These are phyloP conservation scores for Augochlora pura DNA, from an alignment of 1,140 invertebrate genomes.

Conservation along the genomic window DNA sequence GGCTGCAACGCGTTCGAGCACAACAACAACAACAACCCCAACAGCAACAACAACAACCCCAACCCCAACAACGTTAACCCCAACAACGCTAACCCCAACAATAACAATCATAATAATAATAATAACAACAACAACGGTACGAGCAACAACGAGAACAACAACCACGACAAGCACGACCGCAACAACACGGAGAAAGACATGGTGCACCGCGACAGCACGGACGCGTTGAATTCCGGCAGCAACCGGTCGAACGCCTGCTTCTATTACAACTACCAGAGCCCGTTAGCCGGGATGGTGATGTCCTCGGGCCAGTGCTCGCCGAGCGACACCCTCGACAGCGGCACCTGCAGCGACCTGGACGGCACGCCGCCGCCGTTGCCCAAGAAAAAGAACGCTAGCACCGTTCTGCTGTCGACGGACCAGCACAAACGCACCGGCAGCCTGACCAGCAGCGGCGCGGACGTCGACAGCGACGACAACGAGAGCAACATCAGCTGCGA, in stretches of 20 bases:
- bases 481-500: slow-evolving; percentile 87
- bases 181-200: slow-evolving; percentile 57
- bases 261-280: slow-evolving; percentile 81
- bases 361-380: slow-evolving; percentile 86
- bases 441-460: slow-evolving; percentile 81
- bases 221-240: slow-evolving; percentile 39
- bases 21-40: slow-evolving; percentile 58
- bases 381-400: slow-evolving; percentile 83
- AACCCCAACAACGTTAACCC: slow-evolving; percentile 53
- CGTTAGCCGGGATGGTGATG: slow-evolving; percentile 80
- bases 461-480: slow-evolving; percentile 84
- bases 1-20: slow-evolving; percentile 66
- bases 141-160: slow-evolving; percentile 40
- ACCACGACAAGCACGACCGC: slow-evolving; percentile 24
- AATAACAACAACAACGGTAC: slow-evolving; percentile 62
- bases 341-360: slow-evolving; percentile 90
- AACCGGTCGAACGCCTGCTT: slow-evolving; percentile 77
- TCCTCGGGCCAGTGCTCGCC: slow-evolving; percentile 90
- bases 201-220: slow-evolving; percentile 65
- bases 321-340: slow-evolving; percentile 89
- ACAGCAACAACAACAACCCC: slow-evolving; percentile 50
- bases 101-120: slow-evolving; percentile 45
- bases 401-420: slow-evolving; percentile 76
- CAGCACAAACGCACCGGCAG: slow-evolving; percentile 80
- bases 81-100: slow-evolving; percentile 58